Evolutionary conservation across 2,888 invertebrate genomes (phyloP), one percentile per base, ranked within the genome.

Genomic region (Theretra japonica): DNA sequence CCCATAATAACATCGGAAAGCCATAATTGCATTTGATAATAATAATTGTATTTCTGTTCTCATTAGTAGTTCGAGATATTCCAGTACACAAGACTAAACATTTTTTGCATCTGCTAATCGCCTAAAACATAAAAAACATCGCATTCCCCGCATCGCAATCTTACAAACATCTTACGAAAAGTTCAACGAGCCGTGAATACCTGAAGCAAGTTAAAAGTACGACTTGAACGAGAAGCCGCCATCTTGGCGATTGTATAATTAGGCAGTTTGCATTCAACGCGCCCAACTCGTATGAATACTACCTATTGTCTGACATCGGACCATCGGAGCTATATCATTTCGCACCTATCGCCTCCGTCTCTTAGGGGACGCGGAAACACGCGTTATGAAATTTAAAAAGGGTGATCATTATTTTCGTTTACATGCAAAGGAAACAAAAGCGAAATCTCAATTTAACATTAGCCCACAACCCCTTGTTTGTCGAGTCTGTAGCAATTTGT

Each of bases 261-360:
- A 92, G 93, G 89, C 80, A 84, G 90, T 94, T 94, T 93, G 89
- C 90, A 94, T 94, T 90, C 94, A 87, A 80, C 77, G 76, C 85
- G 86, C 90, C 88, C 77, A 81, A 80, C 73, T 83, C 89, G 92
- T 93, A 93, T 94, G 94, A 94, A 94, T 94, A 93, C 88, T 92
- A 92, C 93, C 94, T 93, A 94, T 90, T 91, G 92, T 92, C 94
- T 93, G 94, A 93, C 94, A 92, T 93, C 89, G 92, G 94, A 94
- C 94, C 94, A 92, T 85, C 77, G 89, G 75, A 90, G 92, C 92
- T 94, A 94, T 93, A 94, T 94, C 93, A 94, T 93, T 93, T 91
- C 85, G 86, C 92, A 93, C 93, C 93, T 91, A 90, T 86, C 83
- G 83, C 85, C 83, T 87, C 86, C 21, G 78, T 81, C 81, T 78